Conservation (phyloP, 1,140 invertebrate genomes). For the Zaprionus camerounensis region DNA sequence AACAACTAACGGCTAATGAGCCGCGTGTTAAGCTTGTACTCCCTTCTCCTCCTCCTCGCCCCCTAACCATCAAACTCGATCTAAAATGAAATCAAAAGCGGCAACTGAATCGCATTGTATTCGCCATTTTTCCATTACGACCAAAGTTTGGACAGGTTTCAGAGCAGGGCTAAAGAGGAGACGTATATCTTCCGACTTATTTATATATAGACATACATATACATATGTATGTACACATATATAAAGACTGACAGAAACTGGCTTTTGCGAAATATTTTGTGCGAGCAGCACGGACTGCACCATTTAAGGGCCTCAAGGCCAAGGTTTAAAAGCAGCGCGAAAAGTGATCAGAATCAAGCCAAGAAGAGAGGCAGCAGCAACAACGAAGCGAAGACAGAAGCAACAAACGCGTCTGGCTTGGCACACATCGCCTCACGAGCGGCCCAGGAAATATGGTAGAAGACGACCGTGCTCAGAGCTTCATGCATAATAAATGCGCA, state of each 20-base stretch:
- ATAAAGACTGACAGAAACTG: slow-evolving; percentile 36
- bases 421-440: slow-evolving; percentile 43
- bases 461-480: slow-evolving; percentile 30
- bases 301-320: slow-evolving; percentile 84
- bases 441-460: slow-evolving; percentile 52
- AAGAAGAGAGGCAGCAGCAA: slow-evolving; percentile 9
- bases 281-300: slow-evolving; percentile 32
- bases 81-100: slow-evolving; percentile 65
- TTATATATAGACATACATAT: not conserved
- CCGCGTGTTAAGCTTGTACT: slow-evolving; percentile 46
- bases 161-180: slow-evolving; percentile 22
- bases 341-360: slow-evolving; percentile 67
- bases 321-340: slow-evolving; percentile 73
- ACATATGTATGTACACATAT: not conserved
- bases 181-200: not conserved
- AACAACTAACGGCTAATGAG: slow-evolving; percentile 74
- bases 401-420: slow-evolving; percentile 48
- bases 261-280: slow-evolving; percentile 32
- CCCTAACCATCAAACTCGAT: not conserved
- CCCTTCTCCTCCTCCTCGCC: not conserved
- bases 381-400: slow-evolving; percentile 8
- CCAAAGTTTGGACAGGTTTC: slow-evolving; percentile 13
- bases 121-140: slow-evolving; percentile 36
- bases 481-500: slow-evolving; percentile 84
- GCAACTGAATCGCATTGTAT: slow-evolving; percentile 28